Evolutionary conservation across 2,888 invertebrate genomes (phyloP).

Genomic region (Cerceris ruficornis): DNA sequence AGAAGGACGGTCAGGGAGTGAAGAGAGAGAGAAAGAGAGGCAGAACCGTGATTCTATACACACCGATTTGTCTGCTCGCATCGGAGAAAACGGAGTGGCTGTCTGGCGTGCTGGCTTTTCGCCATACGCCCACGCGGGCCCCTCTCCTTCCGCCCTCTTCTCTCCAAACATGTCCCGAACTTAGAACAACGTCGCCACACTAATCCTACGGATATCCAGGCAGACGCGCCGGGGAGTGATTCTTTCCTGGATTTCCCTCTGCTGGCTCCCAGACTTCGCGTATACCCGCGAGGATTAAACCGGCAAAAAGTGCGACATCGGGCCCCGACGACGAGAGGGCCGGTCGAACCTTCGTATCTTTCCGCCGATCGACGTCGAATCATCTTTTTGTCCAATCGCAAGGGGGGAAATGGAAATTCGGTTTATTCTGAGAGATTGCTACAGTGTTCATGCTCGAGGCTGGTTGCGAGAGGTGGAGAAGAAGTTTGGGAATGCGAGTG

Average conservation of each 20-base stretch:
- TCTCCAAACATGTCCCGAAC: conserved; percentile 60
- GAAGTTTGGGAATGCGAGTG: no score
- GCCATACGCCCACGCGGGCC: conserved; percentile 69
- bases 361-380: not conserved
- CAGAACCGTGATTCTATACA: conserved; percentile 17
- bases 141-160: conserved; percentile 5
- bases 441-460: no score
- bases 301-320: not conserved
- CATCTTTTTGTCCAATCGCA: not conserved
- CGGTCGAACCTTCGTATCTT: not conserved
- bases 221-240: conserved; percentile 57
- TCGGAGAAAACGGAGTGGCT: conserved; percentile 65
- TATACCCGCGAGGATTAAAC: conserved; percentile 47
- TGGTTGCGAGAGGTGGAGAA: no score
- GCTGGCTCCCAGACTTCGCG: not conserved
- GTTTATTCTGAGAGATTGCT: no score
- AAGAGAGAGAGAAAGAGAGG: not conserved
- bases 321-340: no score
- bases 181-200: conserved; percentile 67
- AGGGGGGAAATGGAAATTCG: no score
- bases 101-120: conserved; percentile 68
- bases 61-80: conserved; percentile 60
- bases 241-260: conserved; percentile 42
- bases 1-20: not conserved
- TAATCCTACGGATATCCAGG: conserved; percentile 61